Conservation (phyloP, 2,113 vertebrate genomes). For the Melanostigma gelatinosum region DNA sequence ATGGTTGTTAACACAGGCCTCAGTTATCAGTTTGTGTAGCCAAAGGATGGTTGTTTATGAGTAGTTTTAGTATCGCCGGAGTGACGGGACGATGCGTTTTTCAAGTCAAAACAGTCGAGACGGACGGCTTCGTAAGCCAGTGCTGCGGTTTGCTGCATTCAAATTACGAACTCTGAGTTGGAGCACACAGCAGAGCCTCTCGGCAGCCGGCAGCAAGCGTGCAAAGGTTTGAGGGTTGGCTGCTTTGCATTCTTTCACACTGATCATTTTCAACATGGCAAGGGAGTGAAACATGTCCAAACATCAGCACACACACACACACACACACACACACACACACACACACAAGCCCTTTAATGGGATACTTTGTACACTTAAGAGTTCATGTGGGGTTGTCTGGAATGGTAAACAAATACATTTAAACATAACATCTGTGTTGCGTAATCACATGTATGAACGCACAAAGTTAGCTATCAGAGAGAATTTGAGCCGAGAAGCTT, state of each 20-base stretch:
- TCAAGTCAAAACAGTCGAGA: constrained; percentile 3
- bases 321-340: not conserved
- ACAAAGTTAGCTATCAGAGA: not conserved
- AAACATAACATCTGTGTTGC: not conserved
- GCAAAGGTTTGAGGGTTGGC: not conserved
- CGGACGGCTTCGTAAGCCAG: not conserved
- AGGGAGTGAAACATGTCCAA: not conserved
- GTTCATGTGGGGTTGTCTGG: not conserved
- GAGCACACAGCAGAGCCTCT: not conserved
- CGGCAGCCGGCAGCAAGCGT: constrained; percentile 6
- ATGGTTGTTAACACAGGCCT: not conserved
- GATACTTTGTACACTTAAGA: not conserved
- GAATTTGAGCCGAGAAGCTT: not conserved
- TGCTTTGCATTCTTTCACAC: constrained; percentile 40
- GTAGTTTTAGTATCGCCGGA: not conserved
- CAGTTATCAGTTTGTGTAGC: no score
- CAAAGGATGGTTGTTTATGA: no score
- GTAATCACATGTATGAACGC: not conserved
- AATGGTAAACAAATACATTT: not conserved
- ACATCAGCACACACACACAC: not conserved
- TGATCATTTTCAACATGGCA: not conserved
- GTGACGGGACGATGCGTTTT: not conserved
- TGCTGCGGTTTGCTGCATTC: constrained; percentile 22
- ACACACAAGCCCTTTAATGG: not conserved
- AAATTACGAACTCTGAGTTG: not conserved